A percentile compares a stretch with the other conserved stretches of the same genome.
Conservation (phyloP, 2,113 vertebrate genomes). For the Rhinoptilus africanus region DNA sequence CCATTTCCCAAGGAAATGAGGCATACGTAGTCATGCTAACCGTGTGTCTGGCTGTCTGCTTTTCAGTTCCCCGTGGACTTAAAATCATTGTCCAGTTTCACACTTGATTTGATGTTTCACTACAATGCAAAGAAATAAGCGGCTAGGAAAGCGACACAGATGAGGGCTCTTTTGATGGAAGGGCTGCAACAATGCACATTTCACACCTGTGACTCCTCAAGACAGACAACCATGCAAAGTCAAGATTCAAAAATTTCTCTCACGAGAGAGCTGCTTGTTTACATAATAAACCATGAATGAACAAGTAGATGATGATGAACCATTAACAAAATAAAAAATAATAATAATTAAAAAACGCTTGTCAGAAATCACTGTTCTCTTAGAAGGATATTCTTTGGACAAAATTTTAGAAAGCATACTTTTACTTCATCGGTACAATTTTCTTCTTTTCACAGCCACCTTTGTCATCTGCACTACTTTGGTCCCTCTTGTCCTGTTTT, state of each 20-base stretch:
- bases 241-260: not conserved
- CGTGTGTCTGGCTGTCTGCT: not conserved
- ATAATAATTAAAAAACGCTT: not conserved
- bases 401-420: not conserved
- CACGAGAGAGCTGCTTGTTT: not conserved
- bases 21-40: not conserved
- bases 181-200: not conserved
- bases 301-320: not conserved
- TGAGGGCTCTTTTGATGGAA: not conserved
- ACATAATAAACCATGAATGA: not conserved
- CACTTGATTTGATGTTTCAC: not conserved
- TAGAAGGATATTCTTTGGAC: not conserved
- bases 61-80: not conserved
- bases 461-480: not conserved
- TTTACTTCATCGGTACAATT: not conserved
- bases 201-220: not conserved
- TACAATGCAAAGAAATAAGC: not conserved
- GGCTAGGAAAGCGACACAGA: not conserved
- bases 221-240: not conserved
- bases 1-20: not conserved
- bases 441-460: not conserved
- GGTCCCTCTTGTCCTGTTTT: not conserved
- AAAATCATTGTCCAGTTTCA: not conserved
- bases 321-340: not conserved
- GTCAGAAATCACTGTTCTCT: not conserved